These are phyloP conservation scores for Sisyra terminalis DNA, from an alignment of 2,888 invertebrate genomes.

Conservation along the genomic window DNA sequence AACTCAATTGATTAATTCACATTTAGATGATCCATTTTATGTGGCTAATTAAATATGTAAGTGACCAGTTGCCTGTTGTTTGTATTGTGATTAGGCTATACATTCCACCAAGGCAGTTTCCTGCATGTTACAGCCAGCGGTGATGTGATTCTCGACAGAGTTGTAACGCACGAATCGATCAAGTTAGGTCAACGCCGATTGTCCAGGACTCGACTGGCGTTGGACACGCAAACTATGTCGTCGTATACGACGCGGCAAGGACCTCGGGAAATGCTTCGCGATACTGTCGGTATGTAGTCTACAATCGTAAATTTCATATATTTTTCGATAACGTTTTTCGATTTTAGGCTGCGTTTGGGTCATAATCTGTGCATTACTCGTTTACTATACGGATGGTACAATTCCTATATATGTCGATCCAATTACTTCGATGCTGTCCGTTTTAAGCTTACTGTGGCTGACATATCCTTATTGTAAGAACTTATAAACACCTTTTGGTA, in stretches of 20 bases:
- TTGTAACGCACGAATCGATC: slow-evolving; percentile 22
- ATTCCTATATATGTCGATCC: slow-evolving; percentile 62
- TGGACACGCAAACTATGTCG: slow-evolving; percentile 14
- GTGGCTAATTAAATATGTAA: too few species aligned
- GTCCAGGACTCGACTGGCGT: slow-evolving; percentile 25
- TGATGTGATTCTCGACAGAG: slow-evolving; percentile 42
- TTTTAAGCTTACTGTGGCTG: slow-evolving; percentile 47
- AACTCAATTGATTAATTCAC: too few species aligned
- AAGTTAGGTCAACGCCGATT: slow-evolving; percentile 28
- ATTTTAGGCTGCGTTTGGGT: slow-evolving; percentile 55
- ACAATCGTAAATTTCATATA: too few species aligned
- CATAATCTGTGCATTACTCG: slow-evolving; percentile 43
- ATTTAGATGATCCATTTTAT: too few species aligned
- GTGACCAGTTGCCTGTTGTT: too few species aligned
- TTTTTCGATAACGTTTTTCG: slow-evolving; percentile 9
- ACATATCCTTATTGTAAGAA: slow-evolving; percentile 70
- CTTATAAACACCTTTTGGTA: not conserved
- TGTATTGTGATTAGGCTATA: slow-evolving; percentile 31
- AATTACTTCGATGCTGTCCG: slow-evolving; percentile 55
- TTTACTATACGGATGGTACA: slow-evolving; percentile 37
- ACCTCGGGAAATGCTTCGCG: slow-evolving; percentile 40
- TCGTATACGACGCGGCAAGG: slow-evolving; percentile 28
- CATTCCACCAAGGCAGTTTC: slow-evolving; percentile 54
- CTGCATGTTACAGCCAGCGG: slow-evolving; percentile 44
- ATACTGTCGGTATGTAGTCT: slow-evolving; percentile 36